Percentiles rank a stretch among this genome's conserved stretches.
Evolutionary conservation across 2,888 invertebrate genomes (phyloP).

Genomic region (Cryptocephalus moraei): DNA sequence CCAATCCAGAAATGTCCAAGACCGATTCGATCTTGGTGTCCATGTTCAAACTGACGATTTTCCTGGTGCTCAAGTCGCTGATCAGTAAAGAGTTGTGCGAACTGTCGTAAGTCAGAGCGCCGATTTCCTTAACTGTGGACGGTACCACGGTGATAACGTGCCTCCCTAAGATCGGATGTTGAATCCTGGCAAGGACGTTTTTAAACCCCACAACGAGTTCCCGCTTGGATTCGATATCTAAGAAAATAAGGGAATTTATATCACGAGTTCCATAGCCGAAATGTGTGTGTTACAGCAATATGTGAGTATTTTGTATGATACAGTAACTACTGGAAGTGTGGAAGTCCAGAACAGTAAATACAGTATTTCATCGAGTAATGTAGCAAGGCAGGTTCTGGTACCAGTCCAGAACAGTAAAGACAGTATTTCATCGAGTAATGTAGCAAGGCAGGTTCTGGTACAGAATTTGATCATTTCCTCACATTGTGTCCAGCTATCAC

Average conservation of each 20-base stretch:
- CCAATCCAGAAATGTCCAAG: conserved; percentile 38
- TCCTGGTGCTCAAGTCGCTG: conserved; percentile 41
- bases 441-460: no score
- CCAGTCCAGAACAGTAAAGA: no score
- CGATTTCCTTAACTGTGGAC: conserved; percentile 43
- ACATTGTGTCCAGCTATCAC: no score
- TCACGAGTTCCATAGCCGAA: no score
- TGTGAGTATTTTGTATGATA: no score
- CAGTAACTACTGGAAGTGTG: no score
- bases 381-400: no score
- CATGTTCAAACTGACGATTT: conserved; percentile 38
- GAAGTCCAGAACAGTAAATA: no score
- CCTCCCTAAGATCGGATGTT: conserved; percentile 57
- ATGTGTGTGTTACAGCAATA: no score
- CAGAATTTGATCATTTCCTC: no score
- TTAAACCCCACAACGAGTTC: conserved; percentile 50
- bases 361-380: no score
- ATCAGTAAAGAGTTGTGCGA: conserved; percentile 42
- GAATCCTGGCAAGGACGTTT: conserved; percentile 47
- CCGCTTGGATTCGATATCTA: conserved; percentile 37
- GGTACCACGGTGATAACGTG: conserved; percentile 42
- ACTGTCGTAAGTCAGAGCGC: conserved; percentile 58
- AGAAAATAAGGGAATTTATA: conserved; percentile 12
- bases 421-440: no score
- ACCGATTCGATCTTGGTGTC: conserved; percentile 19